Base-by-base conservation (phyloP, 2,113 vertebrate genomes). In the Struthidea cinerea region DNA sequence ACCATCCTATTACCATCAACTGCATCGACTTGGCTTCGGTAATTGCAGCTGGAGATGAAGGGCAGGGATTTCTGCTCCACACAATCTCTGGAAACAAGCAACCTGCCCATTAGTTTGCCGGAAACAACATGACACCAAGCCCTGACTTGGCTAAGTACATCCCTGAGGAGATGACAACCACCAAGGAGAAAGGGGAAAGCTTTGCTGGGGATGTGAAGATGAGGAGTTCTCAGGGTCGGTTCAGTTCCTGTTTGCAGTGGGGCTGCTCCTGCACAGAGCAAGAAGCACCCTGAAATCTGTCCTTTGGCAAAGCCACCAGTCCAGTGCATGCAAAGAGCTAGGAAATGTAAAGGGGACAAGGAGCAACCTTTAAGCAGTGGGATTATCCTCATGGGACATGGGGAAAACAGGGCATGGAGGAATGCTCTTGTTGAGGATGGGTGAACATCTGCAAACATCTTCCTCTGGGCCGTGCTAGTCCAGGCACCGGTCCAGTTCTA, bases 1-100 rank as follows among this genome's bases (percentile, higher is more conserved):
- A 78, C 90, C 96, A 94, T 87, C 90, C 70, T 20, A 84, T 93
- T 91, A 89, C 93, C 82, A 75, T 83, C 95, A 96, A 79, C 92
- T 46, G 64, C 56, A 84, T 89, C 84, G 47, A 81, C 75, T 86
- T 71, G 63, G 91, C 89, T 90, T 93, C 7, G 0, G 78, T 89
- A 94, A 97, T 87, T 89, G 94, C 93, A 94, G 84, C 79, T 37
- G 67, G 84, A 93, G 95, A 80, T 39, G 92, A 73, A 93, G 87
- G 76, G 56, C 49, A 56, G 52, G 92, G 77, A 87, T 90, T 95
- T 92, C 84, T 94, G 91, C 89, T 89, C 93, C 27, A 5, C 10
- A 20, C 87, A 52, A n/a, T 80, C 89, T 67, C 78, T 64, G 84
- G 57, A 79, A 94, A 94, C 75, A 88, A 95, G 92, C 73, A 20